These are phyloP conservation scores for Dynastes tityus DNA, from an alignment of 2,888 invertebrate genomes.

Conservation along the genomic window DNA sequence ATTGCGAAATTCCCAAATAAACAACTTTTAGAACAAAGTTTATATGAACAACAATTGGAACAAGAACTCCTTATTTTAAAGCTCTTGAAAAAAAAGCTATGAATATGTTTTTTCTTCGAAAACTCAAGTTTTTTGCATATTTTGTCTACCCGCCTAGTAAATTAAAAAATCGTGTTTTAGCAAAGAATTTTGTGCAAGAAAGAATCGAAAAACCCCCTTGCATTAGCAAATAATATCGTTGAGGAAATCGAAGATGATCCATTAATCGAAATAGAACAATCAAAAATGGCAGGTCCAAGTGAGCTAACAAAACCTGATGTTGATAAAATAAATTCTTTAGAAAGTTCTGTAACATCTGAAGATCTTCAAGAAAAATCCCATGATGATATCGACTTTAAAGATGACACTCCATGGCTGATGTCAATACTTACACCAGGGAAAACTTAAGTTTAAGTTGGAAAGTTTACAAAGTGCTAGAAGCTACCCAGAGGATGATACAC, in stretches of 20 bases:
- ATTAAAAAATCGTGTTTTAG: conserved; percentile 28
- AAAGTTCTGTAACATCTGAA: conserved; percentile 57
- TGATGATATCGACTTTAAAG: conserved; percentile 36
- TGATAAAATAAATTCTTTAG: conserved; percentile 31
- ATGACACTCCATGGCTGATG: conserved; percentile 51
- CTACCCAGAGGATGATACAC: conserved; percentile 11
- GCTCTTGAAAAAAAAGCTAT: conserved; percentile 84
- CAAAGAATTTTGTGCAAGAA: conserved; percentile 16
- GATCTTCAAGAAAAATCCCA: conserved; percentile 50
- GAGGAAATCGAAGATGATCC: conserved; percentile 24
- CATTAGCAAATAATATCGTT: neutral
- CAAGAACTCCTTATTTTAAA: conserved; percentile 85
- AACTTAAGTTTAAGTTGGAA: conserved; percentile 44
- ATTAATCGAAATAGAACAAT: neutral
- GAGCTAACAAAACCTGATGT: neutral
- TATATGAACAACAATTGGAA: conserved; percentile 60
- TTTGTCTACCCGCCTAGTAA: conserved; percentile 63
- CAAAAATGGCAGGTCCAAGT: neutral
- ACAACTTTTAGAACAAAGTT: conserved; percentile 50
- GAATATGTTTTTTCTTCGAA: conserved; percentile 77
- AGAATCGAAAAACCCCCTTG: neutral
- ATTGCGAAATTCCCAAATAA: neutral
- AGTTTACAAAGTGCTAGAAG: conserved; percentile 29
- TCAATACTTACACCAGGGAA: conserved; percentile 42
- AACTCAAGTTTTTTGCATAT: conserved; percentile 67